These are phyloP conservation scores for Astyanax mexicanus DNA, from an alignment of 2,797 vertebrate species.

Conservation along the genomic window DNA sequence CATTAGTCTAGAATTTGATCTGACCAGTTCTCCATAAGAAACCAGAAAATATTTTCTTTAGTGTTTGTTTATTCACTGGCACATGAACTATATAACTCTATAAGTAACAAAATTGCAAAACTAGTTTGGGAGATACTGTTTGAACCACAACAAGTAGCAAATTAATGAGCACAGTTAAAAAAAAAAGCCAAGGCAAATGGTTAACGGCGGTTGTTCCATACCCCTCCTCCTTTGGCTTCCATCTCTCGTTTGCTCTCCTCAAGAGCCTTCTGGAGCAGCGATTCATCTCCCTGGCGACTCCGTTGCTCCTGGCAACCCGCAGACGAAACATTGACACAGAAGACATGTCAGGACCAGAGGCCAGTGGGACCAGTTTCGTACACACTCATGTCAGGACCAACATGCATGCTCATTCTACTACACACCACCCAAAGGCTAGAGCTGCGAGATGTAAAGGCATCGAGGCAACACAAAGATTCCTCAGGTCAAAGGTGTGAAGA, in stretches of 20 bases:
- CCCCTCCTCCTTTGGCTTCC: constrained; percentile 76
- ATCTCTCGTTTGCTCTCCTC: constrained; percentile 83
- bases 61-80: no score
- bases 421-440: background rate
- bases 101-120: no score
- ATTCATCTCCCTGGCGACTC: constrained; percentile 80
- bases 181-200: background rate
- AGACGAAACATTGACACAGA: constrained; percentile 62
- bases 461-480: constrained; percentile 47
- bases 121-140: background rate
- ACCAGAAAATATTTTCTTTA: no score
- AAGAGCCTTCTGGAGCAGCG: constrained; percentile 79
- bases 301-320: constrained; percentile 77
- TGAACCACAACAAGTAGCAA: background rate
- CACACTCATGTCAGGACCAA: constrained; percentile 11
- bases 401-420: constrained; percentile 43
- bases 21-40: no score
- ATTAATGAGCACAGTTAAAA: background rate
- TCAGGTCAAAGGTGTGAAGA: constrained; percentile 48
- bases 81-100: no score
- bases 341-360: constrained; percentile 54
- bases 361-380: background rate
- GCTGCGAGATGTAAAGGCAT: background rate
- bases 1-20: no score
- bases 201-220: constrained; percentile 63